Conservation (phyloP, 1,140 invertebrate genomes). For the Anagrus nilaparvatae region DNA sequence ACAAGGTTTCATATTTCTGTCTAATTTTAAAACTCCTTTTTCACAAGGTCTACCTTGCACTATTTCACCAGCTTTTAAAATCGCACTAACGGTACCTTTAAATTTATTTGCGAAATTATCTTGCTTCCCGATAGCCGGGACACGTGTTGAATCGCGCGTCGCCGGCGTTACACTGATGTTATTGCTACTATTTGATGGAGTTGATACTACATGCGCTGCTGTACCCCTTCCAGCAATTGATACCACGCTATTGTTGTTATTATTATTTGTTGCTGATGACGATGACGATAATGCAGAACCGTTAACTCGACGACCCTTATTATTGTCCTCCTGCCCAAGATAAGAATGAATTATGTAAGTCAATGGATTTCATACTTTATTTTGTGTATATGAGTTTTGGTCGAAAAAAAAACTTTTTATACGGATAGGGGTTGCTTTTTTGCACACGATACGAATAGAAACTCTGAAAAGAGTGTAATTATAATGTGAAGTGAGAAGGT, state of each 20-base stretch:
- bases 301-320: no score
- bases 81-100: conserved; percentile 28
- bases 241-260: conserved; percentile 16
- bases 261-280: not conserved
- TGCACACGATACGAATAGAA: no score
- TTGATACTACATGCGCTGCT: conserved; percentile 26
- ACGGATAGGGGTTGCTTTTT: no score
- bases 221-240: conserved; percentile 24
- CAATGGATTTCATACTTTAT: no score
- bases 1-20: no score
- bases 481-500: no score
- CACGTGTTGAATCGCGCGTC: conserved; percentile 36
- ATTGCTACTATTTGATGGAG: no score
- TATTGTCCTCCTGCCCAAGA: conserved; percentile 35
- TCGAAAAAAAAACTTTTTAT: no score
- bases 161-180: conserved; percentile 39
- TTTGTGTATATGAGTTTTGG: no score
- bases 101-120: conserved; percentile 13
- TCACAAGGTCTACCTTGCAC: conserved; percentile 29
- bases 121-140: conserved; percentile 11
- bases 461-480: no score
- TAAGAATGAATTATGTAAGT: conserved; percentile 27
- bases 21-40: conserved; percentile 27
- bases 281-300: conserved; percentile 7
- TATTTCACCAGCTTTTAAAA: conserved; percentile 24